These are phyloP conservation scores for Apostichopus parvimensis DNA, from an alignment of 35 echinoderm and acorn worm species.

Conservation along the genomic window DNA sequence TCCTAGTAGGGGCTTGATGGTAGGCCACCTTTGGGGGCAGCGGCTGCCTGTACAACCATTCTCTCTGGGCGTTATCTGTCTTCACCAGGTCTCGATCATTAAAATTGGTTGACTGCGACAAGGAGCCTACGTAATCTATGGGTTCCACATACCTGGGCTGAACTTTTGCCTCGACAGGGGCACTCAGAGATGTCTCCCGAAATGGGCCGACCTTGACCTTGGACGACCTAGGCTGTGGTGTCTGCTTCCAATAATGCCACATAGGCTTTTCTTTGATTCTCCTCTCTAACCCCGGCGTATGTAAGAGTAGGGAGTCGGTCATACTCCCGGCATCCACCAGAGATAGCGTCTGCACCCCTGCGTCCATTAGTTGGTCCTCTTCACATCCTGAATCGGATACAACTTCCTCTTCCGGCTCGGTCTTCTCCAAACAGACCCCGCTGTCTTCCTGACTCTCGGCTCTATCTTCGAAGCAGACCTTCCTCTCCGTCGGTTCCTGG, in stretches of 20 bases:
- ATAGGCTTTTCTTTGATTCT: slow-evolving; percentile 32
- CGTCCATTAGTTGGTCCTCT: slow-evolving; percentile 14
- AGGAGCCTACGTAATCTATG: slow-evolving; percentile 21
- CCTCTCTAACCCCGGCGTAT: not conserved
- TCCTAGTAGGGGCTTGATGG: not conserved
- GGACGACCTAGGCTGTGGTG: slow-evolving; percentile 16
- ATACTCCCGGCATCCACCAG: slow-evolving; percentile 58
- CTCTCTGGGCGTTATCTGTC: slow-evolving; percentile 59
- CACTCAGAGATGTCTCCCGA: slow-evolving; percentile 72
- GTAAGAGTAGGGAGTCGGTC: slow-evolving; percentile 70
- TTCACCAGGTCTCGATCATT: slow-evolving; percentile 35
- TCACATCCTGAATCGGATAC: slow-evolving; percentile 17
- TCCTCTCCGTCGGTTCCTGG: not conserved
- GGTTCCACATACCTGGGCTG: slow-evolving; percentile 76
- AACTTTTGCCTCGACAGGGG: slow-evolving; percentile 65
- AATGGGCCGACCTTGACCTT: slow-evolving; percentile 58
- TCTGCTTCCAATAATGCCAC: slow-evolving; percentile 79
- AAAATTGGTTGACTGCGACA: slow-evolving; percentile 55
- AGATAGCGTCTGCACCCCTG: slow-evolving; percentile 63
- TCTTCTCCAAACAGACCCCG: not conserved
- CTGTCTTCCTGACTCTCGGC: slow-evolving; percentile 23
- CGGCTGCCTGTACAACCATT: slow-evolving; percentile 31
- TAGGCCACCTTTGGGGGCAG: not conserved
- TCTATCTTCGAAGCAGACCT: slow-evolving; percentile 16
- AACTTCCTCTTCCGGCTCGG: not conserved